These are phyloP conservation scores for Momotus momota DNA, from an alignment of 2,797 vertebrate species.

Conservation along the genomic window DNA sequence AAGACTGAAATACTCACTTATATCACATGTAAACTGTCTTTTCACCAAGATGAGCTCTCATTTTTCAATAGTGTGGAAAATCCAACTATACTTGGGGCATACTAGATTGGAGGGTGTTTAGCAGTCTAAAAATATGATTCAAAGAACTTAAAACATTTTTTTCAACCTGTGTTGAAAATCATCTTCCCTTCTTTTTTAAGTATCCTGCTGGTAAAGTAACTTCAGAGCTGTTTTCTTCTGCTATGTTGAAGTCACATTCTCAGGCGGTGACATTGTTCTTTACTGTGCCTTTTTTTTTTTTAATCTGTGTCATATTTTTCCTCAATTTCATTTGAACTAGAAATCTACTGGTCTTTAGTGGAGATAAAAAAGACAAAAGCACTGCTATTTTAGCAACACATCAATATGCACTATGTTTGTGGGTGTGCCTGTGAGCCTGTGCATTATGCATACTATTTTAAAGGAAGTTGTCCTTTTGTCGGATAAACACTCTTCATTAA, in stretches of 20 bases:
- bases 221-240: not conserved
- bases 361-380: not conserved
- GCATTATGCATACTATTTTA: not conserved
- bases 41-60: not conserved
- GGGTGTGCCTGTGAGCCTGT: not conserved
- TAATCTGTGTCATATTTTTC: not conserved
- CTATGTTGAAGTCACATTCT: not conserved
- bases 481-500: not conserved
- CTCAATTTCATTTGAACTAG: not conserved
- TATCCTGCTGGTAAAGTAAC: not conserved
- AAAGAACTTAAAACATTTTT: not conserved
- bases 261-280: not conserved
- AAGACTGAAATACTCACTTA: not conserved
- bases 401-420: not conserved
- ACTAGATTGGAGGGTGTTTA: not conserved
- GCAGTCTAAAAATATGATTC: not conserved
- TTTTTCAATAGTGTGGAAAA: not conserved
- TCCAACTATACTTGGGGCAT: not conserved
- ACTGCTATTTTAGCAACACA: not conserved
- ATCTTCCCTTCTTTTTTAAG: not conserved
- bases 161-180: not conserved
- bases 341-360: not conserved
- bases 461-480: not conserved
- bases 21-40: not conserved
- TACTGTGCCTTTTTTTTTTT: not conserved